Evolutionary conservation across 23 tunicate genomes (phyloP).

Genomic region (Phallusia fumigata): DNA sequence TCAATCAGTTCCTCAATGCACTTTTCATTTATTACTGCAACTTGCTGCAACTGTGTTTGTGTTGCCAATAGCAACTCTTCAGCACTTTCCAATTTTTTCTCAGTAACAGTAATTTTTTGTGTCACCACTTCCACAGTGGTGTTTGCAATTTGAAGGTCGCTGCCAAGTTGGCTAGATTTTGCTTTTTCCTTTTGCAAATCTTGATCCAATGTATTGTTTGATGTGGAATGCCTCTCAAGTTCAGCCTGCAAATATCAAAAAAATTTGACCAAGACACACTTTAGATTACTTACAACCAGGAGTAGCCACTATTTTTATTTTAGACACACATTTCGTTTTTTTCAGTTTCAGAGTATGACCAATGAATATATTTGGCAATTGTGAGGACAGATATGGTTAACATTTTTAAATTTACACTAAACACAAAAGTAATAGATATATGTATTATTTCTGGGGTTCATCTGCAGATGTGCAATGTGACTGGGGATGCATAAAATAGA

Average conservation of each 20-base stretch:
- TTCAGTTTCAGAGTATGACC: too few species aligned
- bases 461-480: too few species aligned
- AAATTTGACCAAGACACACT: neutral
- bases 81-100: neutral
- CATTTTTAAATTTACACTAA: too few species aligned
- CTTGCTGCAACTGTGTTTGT: neutral
- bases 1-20: neutral
- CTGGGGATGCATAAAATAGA: too few species aligned
- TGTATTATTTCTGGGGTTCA: too few species aligned
- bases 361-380: too few species aligned
- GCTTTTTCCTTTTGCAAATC: constrained; percentile 37
- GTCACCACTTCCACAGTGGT: neutral
- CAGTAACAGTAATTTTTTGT: neutral
- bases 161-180: neutral
- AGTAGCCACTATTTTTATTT: too few species aligned
- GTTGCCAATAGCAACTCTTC: neutral
- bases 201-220: constrained; percentile 21
- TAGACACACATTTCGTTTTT: too few species aligned
- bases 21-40: neutral
- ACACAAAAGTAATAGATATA: too few species aligned
- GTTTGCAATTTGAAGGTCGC: constrained; percentile 12
- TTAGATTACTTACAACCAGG: too few species aligned
- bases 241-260: constrained; percentile 19
- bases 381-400: too few species aligned
- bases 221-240: constrained; percentile 6